Conservation (phyloP, 2,888 invertebrate genomes). For the Orgyia antiqua region DNA sequence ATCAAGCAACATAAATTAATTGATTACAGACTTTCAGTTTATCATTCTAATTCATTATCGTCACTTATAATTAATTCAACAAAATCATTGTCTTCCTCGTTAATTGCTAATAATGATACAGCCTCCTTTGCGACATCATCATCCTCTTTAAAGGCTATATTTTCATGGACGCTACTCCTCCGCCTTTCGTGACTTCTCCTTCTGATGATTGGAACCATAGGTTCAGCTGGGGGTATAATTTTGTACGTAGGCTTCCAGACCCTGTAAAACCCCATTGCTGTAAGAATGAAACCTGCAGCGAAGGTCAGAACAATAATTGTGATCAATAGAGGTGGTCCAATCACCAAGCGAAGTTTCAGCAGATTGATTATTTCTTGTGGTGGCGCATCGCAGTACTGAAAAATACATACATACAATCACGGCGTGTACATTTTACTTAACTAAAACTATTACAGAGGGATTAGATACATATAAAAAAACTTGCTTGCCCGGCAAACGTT, state of each 20-base stretch:
- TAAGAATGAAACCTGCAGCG: slow-evolving; percentile 60
- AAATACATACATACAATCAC: slow-evolving; percentile 16
- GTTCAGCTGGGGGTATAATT: slow-evolving; percentile 28
- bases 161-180: slow-evolving; percentile 43
- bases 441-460: no score
- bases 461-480: no score
- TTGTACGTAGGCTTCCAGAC: slow-evolving; percentile 52
- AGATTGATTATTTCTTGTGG: slow-evolving; percentile 60
- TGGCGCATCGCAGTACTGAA: slow-evolving; percentile 56
- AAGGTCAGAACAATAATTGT: slow-evolving; percentile 61
- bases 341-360: slow-evolving; percentile 65
- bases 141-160: slow-evolving; percentile 34
- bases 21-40: no score
- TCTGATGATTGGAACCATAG: slow-evolving; percentile 21
- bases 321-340: slow-evolving; percentile 71
- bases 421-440: no score
- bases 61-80: slow-evolving; percentile 39
- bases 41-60: slow-evolving; percentile 14
- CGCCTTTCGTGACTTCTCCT: slow-evolving; percentile 32
- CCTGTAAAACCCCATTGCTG: slow-evolving; percentile 52
- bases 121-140: slow-evolving; percentile 51
- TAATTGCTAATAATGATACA: slow-evolving; percentile 50
- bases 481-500: no score
- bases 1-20: no score
- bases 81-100: slow-evolving; percentile 48